A percentile compares a stretch with the other conserved stretches of the same genome.
Evolutionary conservation across 2,113 vertebrate species (phyloP).

Genomic region (Hydrochoerus hydrochaeris): DNA sequence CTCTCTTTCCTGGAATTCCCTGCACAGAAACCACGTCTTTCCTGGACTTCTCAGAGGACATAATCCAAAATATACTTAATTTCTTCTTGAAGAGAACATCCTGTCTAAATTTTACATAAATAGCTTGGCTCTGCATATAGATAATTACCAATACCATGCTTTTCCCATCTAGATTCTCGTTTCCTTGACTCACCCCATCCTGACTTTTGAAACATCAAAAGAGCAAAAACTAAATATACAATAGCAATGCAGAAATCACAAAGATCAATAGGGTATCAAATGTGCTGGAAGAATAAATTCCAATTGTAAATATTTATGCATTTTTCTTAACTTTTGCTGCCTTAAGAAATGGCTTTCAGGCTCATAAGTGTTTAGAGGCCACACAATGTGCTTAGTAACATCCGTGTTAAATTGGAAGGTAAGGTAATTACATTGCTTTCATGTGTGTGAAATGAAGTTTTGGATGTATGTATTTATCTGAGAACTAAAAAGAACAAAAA

Average conservation of each 20-base stretch:
- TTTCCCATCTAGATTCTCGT: not conserved
- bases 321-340: not conserved
- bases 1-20: not conserved
- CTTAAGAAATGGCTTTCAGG: not conserved
- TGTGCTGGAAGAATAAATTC: not conserved
- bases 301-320: not conserved
- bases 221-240: not conserved
- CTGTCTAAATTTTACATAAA: not conserved
- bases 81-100: not conserved
- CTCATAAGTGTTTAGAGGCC: not conserved
- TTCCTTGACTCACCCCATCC: not conserved
- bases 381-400: not conserved
- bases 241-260: not conserved
- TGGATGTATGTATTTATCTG: not conserved
- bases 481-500: not conserved
- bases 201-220: not conserved
- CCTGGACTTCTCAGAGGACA: not conserved
- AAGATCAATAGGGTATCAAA: not conserved
- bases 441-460: not conserved
- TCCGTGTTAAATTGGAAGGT: not conserved
- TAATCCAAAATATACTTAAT: not conserved
- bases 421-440: not conserved
- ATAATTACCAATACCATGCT: not conserved
- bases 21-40: no score
- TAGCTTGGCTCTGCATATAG: not conserved